Base-by-base conservation (phyloP, 2,113 vertebrate species). In the Perca fluviatilis region DNA sequence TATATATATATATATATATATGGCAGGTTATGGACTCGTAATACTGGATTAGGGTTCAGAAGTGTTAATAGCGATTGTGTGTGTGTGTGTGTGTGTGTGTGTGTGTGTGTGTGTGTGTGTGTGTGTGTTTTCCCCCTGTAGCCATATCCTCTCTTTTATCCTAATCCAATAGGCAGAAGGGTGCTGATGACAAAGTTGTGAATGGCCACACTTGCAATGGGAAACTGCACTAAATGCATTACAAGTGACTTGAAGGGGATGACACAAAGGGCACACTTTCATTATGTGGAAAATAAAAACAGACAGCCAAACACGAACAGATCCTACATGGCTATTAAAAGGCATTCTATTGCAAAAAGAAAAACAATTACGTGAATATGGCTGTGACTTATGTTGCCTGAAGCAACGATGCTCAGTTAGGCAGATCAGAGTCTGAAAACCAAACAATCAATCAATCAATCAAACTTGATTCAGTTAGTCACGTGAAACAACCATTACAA, bases 161-260 rank as follows among this genome's bases (percentile, higher is more conserved):
- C 77, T 91, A 89, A 94, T 93, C 84, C 72, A 85, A 93, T 89
- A 74, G 79, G 43, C 58, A 66, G 65, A 68, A 58, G 72, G 61
- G 61, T 61, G 65, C 71, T 76, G 84, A 85, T 77, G 87, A 83
- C 85, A 86, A 66, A 62, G 60, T 80, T 80, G 82, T 82, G 86
- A 86, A 87, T 82, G 72, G 87, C 73, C 80, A 82, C 80, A 56
- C 88, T 43, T 63, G 60, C 8, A 67, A 76, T 70, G 71, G 87
- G 87, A 87, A 80, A 68, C 64, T 6, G 16, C 79, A 27, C 57
- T 94, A 94, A 94, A 91, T 83, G 72, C 90, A 88, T 94, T 94
- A 92, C 49, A 83, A 87, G 86, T 87, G 90, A 92, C 84, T 71
- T 71, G 75, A 81, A 80, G 85, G 82, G 85, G 80, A 88, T 60